Conservation (phyloP, 2,113 vertebrate genomes). For the Corynorhinus townsendii region DNA sequence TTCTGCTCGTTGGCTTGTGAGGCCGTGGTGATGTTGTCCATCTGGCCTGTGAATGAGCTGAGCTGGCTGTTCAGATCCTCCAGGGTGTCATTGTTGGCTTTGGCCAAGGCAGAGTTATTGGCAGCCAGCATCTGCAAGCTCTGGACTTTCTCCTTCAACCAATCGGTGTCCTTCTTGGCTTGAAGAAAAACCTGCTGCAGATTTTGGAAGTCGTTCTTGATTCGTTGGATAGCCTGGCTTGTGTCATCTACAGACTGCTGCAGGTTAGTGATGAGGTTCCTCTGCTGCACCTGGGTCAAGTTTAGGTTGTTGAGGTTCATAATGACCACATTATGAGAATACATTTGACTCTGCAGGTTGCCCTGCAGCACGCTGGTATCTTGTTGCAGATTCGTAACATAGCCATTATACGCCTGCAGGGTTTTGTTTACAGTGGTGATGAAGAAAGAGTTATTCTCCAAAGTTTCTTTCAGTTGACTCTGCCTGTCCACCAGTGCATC, state of each 20-base stretch:
- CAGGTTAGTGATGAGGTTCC: conserved; percentile 84
- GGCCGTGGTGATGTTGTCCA: conserved; percentile 91
- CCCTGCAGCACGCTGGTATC: conserved; percentile 88
- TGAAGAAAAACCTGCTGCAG: conserved; percentile 90
- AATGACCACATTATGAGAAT: conserved; percentile 85
- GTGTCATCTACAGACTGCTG: conserved; percentile 92
- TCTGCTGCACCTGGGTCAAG: conserved; percentile 92
- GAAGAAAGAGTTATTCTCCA: conserved; percentile 88
- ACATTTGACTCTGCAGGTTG: conserved; percentile 88
- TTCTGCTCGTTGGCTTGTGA: conserved; percentile 89
- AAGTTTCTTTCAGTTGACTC: conserved; percentile 87
- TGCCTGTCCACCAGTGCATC: conserved; percentile 87
- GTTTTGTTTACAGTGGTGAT: conserved; percentile 91
- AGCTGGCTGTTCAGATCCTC: conserved; percentile 92
- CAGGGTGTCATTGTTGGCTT: conserved; percentile 91
- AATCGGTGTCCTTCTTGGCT: conserved; percentile 88
- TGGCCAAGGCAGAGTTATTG: conserved; percentile 89
- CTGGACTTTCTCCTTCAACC: conserved; percentile 91
- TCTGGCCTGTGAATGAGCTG: conserved; percentile 83
- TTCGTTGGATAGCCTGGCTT: conserved; percentile 88
- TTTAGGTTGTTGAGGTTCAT: conserved; percentile 92
- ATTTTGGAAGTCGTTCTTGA: conserved; percentile 91
- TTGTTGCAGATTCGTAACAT: conserved; percentile 88
- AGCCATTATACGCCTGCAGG: conserved; percentile 86
- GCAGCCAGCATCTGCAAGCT: conserved; percentile 87